Evolutionary conservation across 2,888 invertebrate genomes (phyloP), one percentile per base, ranked within the genome.

Genomic region (Caenorhabditis afra): DNA sequence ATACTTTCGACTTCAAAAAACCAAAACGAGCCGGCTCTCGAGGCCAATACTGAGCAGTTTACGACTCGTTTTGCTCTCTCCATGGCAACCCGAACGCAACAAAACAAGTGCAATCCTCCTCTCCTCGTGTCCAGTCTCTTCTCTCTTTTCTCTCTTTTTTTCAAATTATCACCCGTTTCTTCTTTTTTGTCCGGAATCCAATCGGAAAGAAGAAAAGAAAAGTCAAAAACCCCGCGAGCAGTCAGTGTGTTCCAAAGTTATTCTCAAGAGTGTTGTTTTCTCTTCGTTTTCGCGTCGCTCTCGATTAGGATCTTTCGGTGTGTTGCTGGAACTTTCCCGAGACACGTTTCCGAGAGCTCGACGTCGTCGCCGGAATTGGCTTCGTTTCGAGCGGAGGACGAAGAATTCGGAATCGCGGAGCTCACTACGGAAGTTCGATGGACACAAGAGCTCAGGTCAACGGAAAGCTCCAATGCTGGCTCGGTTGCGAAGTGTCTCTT

Each of bases 201-300:
- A 55, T 23, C 45, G 4, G 37, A 29, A 35, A 11, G 22, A 37
- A n/a, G 23, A 59, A 58, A 23, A 47, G 35, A 49, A 11, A 47
- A 18, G 1, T 12, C 0, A 35, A 47, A 35, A 29, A 29, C 29
- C 3, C 29, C 7, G 29, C 44, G 22, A 23, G 14, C 5, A 23
- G 23, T 7, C 4, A 5, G 7, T 29, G 29, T 29, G n/a, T 44
- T 44, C 44, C 2, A 44, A 44, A 44, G 29, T 47, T 52, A 70
- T 70, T 70, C 70, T 55, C 53, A 47, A 70, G 70, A 53, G 61
- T 37, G 45, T 61, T 53, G 20, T 50, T 22, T 41, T 68, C 35
- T 58, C 8, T 41, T 67, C 39, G 35, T 53, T 50, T 23, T 20
- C 20, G n/a, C n/a, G n/a, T 22, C n/a, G 1, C 49, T 62, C 23